A percentile compares a stretch with the other conserved stretches of the same genome.
These are phyloP conservation scores for Campylomormyrus tamandua DNA, from an alignment of 2,113 vertebrate species.

Conservation along the genomic window DNA sequence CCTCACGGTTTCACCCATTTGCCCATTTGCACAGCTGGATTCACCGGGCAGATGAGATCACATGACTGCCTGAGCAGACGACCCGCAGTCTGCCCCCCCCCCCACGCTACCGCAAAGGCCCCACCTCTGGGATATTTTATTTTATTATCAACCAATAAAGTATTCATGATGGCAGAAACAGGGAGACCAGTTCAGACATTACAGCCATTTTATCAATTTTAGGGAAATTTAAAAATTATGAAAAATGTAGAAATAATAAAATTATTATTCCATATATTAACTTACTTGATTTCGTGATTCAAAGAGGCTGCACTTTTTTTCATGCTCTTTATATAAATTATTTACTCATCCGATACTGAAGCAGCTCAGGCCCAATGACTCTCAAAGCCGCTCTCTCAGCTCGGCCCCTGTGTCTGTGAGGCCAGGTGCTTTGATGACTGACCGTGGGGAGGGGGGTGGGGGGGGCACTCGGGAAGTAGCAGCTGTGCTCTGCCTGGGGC, in stretches of 20 bases:
- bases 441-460: neutral
- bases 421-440: neutral
- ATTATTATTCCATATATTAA: conserved; percentile 7
- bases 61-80: neutral
- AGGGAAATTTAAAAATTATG: neutral
- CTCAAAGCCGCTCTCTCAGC: neutral
- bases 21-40: neutral
- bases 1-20: neutral
- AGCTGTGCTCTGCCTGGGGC: neutral
- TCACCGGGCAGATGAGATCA: neutral
- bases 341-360: neutral
- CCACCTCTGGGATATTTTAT: neutral
- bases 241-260: neutral
- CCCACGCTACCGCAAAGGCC: neutral
- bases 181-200: neutral
- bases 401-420: neutral
- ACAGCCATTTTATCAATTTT: neutral
- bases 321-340: neutral
- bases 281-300: neutral
- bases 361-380: neutral
- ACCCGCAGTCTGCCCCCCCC: neutral
- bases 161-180: neutral
- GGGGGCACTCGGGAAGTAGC: neutral
- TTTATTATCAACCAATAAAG: neutral
- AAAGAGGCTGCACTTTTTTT: neutral